phyloP scores from a whole-genome alignment of 2,113 vertebrate genomes.

The Pristiophorus japonicus region DNA sequence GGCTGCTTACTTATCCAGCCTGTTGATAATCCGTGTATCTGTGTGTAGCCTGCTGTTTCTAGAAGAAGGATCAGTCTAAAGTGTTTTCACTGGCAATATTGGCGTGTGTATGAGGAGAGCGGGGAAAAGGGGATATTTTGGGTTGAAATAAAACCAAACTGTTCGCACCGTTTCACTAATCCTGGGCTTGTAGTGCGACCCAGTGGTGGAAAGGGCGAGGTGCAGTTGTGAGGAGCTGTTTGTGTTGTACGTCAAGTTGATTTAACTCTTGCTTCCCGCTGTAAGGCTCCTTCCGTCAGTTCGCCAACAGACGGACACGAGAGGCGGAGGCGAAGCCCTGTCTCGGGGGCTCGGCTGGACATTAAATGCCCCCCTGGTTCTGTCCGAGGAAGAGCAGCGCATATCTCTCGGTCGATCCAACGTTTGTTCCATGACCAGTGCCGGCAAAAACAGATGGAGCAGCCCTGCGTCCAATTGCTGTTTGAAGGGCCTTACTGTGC shows the following conservation, averaged over 20 bases:
- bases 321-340: neutral
- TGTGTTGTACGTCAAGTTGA: neutral
- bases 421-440: neutral
- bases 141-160: neutral
- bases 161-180: slow-evolving; percentile 42
- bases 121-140: neutral
- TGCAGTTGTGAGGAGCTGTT: slow-evolving; percentile 44
- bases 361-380: neutral
- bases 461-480: no score
- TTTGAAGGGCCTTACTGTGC: neutral
- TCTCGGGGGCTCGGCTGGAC: neutral
- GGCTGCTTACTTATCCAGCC: neutral
- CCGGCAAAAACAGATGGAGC: neutral
- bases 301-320: neutral
- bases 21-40: neutral
- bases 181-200: slow-evolving; percentile 68
- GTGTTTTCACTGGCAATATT: neutral
- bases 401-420: neutral
- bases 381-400: neutral
- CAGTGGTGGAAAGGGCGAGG: slow-evolving; percentile 58
- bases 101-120: no score
- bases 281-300: neutral
- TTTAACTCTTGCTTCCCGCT: neutral
- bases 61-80: neutral
- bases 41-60: neutral